A percentile compares a stretch with the other conserved stretches of the same genome.
Conservation (phyloP, 2,113 vertebrate species). For the Trematocara variabile region DNA sequence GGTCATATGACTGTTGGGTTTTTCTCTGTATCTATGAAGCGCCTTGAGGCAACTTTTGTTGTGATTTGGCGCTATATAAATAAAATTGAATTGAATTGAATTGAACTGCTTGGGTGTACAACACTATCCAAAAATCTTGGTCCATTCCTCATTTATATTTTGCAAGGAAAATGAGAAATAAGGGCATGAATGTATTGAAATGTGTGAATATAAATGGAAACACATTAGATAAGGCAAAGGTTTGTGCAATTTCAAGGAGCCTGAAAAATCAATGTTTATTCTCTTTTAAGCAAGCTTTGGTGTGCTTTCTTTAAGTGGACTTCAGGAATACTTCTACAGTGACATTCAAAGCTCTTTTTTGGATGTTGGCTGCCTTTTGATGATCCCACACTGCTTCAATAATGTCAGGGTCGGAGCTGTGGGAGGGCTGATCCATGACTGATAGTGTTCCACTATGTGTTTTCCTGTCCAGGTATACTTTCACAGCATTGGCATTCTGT, state of each 20-base stretch:
- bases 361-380: neutral
- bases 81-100: too few species aligned
- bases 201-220: neutral
- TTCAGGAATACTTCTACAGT: neutral
- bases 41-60: too few species aligned
- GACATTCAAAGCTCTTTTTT: neutral
- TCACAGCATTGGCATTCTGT: neutral
- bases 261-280: neutral
- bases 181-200: neutral
- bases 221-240: neutral
- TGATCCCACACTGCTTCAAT: neutral
- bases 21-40: too few species aligned
- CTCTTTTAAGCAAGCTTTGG: neutral
- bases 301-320: neutral
- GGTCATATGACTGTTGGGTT: too few species aligned
- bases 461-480: neutral
- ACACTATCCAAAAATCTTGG: neutral
- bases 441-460: neutral
- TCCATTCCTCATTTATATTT: neutral
- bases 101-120: neutral
- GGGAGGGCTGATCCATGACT: neutral
- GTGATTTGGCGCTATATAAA: too few species aligned
- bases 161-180: neutral
- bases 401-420: rapidly evolving
- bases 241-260: neutral